Conservation (phyloP, 1,140 invertebrate genomes). For the Chironomus striatipennis region DNA sequence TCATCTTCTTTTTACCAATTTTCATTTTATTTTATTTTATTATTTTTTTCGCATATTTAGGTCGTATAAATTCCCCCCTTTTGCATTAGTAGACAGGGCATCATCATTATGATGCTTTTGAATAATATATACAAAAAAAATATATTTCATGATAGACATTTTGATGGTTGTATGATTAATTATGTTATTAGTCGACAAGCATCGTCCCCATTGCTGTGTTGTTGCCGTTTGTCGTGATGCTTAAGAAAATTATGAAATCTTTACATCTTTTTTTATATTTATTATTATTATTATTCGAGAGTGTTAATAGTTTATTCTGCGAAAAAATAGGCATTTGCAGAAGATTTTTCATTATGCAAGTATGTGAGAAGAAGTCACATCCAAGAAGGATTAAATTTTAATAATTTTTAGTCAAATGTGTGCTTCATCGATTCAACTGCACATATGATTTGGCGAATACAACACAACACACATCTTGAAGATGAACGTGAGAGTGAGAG, state of each 20-base stretch:
- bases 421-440: too few species aligned
- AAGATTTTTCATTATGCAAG: neutral
- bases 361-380: too few species aligned
- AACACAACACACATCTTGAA: neutral
- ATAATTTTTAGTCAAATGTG: neutral
- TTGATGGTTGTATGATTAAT: conserved; percentile 13
- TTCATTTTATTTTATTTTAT: too few species aligned
- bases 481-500: conserved; percentile 6
- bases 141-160: neutral
- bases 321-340: neutral
- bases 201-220: neutral
- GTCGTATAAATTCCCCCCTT: neutral
- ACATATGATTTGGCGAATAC: too few species aligned
- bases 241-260: conserved; percentile 3
- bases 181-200: conserved; percentile 12
- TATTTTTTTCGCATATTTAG: neutral
- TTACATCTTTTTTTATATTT: neutral
- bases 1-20: too few species aligned
- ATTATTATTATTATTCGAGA: neutral
- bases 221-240: neutral
- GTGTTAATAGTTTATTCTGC: neutral
- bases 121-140: too few species aligned
- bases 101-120: neutral
- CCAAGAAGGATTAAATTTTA: neutral
- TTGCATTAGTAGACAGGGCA: neutral